Percentiles rank a stretch among this genome's conserved stretches.
Evolutionary conservation across 2,888 invertebrate species (phyloP).

Genomic region (Eupithecia subfuscata): DNA sequence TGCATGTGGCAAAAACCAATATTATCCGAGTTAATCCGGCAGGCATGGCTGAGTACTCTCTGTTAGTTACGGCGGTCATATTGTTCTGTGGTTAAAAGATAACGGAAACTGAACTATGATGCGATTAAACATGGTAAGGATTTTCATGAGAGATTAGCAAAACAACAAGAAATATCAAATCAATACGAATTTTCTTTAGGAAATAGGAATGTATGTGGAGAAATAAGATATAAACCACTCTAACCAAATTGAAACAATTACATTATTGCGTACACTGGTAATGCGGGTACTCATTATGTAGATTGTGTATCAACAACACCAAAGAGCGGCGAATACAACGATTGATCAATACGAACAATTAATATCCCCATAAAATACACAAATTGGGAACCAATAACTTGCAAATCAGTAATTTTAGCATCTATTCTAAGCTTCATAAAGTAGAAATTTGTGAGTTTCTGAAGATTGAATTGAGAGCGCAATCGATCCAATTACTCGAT

Average conservation of each 20-base stretch:
- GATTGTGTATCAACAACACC: conserved; percentile 62
- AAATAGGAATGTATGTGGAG: neutral
- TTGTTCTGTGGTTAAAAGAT: conserved; percentile 45
- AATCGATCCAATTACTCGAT: conserved; percentile 72
- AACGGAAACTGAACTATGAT: conserved; percentile 44
- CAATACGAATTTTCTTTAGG: neutral
- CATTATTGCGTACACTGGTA: neutral
- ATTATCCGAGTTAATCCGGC: conserved; percentile 62
- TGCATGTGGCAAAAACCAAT: conserved; percentile 55
- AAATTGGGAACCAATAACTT: conserved; percentile 57
- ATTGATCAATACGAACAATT: conserved; percentile 67
- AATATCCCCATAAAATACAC: conserved; percentile 70
- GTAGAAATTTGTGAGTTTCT: conserved; percentile 46
- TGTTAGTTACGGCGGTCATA: conserved; percentile 47
- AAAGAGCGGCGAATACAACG: conserved; percentile 48
- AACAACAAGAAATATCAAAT: neutral
- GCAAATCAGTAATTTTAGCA: conserved; percentile 37
- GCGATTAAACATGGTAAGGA: conserved; percentile 36
- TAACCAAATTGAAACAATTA: neutral
- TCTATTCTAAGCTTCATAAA: conserved; percentile 43
- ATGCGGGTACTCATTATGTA: conserved; percentile 63
- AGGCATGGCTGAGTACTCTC: conserved; percentile 54
- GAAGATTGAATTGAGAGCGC: conserved; percentile 60
- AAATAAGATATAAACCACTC: neutral
- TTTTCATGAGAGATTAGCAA: neutral